These are phyloP conservation scores for Candidula unifasciata DNA, from an alignment of 2,888 invertebrate genomes.

Conservation along the genomic window DNA sequence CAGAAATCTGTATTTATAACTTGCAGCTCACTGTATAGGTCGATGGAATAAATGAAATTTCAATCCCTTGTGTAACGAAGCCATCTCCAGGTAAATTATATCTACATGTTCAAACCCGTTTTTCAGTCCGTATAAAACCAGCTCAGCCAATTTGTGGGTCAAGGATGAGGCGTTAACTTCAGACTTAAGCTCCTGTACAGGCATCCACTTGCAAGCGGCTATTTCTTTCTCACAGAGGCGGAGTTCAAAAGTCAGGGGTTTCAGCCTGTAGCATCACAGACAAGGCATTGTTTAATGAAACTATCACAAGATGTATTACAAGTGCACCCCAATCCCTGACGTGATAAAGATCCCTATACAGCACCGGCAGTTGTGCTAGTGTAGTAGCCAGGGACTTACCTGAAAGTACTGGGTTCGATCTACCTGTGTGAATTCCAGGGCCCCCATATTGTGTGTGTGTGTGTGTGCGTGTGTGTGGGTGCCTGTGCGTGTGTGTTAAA, in stretches of 20 bases:
- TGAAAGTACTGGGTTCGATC: too few species aligned
- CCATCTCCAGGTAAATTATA: constrained; percentile 63
- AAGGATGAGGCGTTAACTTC: constrained; percentile 62
- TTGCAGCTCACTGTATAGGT: too few species aligned
- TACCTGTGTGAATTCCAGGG: too few species aligned
- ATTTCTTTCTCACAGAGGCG: constrained; percentile 71
- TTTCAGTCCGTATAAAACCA: constrained; percentile 64
- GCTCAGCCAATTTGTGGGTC: constrained; percentile 59
- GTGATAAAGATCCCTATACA: too few species aligned
- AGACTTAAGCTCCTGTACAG: constrained; percentile 62
- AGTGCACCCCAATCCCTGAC: not conserved
- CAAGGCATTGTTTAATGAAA: not conserved
- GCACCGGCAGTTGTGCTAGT: too few species aligned
- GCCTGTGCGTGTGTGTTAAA: too few species aligned
- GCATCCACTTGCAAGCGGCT: constrained; percentile 72
- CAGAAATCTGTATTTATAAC: too few species aligned
- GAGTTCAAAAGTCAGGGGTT: constrained; percentile 70
- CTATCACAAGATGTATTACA: not conserved
- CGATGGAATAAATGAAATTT: constrained; percentile 55
- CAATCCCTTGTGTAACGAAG: constrained; percentile 70
- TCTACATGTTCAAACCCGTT: constrained; percentile 71
- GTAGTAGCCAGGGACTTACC: too few species aligned
- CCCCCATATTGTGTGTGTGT: too few species aligned
- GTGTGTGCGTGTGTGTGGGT: too few species aligned
- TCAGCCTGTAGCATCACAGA: constrained; percentile 54